These are phyloP conservation scores for Paratilapia polleni DNA, from an alignment of 2,113 vertebrate genomes.

Conservation along the genomic window DNA sequence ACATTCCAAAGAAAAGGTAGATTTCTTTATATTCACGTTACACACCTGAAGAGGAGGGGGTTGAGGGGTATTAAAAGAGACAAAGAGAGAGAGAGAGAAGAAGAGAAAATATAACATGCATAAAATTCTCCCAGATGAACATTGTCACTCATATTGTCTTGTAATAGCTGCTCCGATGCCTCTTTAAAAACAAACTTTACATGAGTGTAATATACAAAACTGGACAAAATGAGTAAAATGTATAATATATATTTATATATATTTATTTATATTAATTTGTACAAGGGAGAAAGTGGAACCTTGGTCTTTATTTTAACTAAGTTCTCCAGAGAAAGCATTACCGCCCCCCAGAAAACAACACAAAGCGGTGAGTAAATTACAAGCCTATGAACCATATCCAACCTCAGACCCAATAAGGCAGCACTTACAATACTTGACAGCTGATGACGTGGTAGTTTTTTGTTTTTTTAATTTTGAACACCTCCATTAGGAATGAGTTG, in stretches of 20 bases:
- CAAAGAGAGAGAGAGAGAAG: conserved; percentile 36
- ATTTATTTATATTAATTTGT: conserved; percentile 85
- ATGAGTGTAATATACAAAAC: conserved; percentile 81
- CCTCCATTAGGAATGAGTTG: conserved; percentile 61
- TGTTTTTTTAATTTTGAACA: fast-evolving
- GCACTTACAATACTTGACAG: conserved; percentile 62
- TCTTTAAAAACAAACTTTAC: conserved; percentile 79
- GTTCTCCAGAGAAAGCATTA: conserved; percentile 64
- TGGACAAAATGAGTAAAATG: conserved; percentile 82
- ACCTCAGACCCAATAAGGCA: conserved; percentile 72
- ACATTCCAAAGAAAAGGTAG: conserved; percentile 77
- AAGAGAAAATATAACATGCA: conserved; percentile 77
- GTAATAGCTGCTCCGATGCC: conserved; percentile 79
- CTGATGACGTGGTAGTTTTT: conserved; percentile 37
- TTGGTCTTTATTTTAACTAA: conserved; percentile 65
- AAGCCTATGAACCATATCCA: conserved; percentile 47
- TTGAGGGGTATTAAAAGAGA: conserved; percentile 46
- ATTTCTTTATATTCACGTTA: conserved; percentile 68
- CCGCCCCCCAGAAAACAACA: conserved; percentile 29
- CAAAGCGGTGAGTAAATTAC: conserved; percentile 58
- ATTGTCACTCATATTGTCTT: conserved; percentile 78
- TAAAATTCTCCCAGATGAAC: conserved; percentile 79
- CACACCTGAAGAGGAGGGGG: conserved; percentile 69
- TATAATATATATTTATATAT: conserved; percentile 81
- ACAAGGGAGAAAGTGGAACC: conserved; percentile 84